These are phyloP conservation scores for Bombus superbus DNA, from an alignment of 1,140 invertebrate genomes.

Conservation along the genomic window DNA sequence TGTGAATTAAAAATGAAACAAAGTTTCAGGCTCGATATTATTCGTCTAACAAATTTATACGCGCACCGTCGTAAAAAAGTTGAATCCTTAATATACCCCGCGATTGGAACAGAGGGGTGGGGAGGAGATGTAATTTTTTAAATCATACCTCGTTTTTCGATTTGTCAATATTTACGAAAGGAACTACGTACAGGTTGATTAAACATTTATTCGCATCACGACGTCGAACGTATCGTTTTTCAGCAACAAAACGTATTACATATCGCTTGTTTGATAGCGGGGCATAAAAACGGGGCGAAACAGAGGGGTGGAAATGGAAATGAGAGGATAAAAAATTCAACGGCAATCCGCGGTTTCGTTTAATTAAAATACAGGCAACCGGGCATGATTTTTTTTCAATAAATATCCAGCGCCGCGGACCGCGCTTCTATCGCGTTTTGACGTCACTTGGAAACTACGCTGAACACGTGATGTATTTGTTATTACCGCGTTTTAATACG, in stretches of 20 bases:
- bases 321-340: conserved; percentile 16
- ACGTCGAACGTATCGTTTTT: not conserved
- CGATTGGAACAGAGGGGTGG: no score
- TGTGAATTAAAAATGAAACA: no score
- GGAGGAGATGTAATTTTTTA: no score
- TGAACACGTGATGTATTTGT: conserved; percentile 3
- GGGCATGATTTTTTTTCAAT: conserved; percentile 8
- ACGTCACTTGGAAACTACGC: conserved; percentile 1
- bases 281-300: not conserved
- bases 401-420: not conserved
- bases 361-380: conserved; percentile 4
- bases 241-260: conserved; percentile 14
- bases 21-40: no score
- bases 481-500: not conserved
- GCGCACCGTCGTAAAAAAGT: no score
- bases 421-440: not conserved
- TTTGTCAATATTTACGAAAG: not conserved
- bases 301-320: not conserved
- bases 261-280: conserved; percentile 12
- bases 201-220: conserved; percentile 2
- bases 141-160: not conserved
- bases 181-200: not conserved
- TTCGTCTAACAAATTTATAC: no score
- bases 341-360: not conserved
- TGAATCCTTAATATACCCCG: no score